Evolutionary conservation across 2,797 vertebrate species (phyloP).

Genomic region (Ispidina picta): DNA sequence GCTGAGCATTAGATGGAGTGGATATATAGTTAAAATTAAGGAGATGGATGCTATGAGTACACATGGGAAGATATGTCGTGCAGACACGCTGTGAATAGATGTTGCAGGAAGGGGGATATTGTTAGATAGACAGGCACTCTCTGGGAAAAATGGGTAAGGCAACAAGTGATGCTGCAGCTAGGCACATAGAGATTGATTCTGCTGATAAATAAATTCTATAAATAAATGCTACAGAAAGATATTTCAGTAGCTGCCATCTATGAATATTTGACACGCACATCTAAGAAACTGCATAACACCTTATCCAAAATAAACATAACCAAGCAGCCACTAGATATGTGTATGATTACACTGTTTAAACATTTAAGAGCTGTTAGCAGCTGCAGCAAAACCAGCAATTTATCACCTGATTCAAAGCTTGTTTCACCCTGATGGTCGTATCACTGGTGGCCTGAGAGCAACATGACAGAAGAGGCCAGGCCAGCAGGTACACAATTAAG

Average conservation of each 20-base stretch:
- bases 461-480: background rate
- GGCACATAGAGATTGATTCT: constrained; percentile 29
- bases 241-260: constrained; percentile 57
- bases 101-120: constrained; percentile 12
- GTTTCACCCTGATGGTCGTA: background rate
- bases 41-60: constrained; percentile 40
- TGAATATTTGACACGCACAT: constrained; percentile 63
- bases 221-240: constrained; percentile 67
- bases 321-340: constrained; percentile 21
- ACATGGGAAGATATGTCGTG: constrained; percentile 25
- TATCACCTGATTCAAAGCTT: constrained; percentile 19
- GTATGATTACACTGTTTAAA: constrained; percentile 53
- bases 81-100: constrained; percentile 31
- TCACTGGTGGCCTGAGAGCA: background rate
- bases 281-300: constrained; percentile 46
- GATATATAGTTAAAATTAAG: constrained; percentile 58
- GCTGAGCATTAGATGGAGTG: background rate
- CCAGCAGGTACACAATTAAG: constrained; percentile 6
- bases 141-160: constrained; percentile 38
- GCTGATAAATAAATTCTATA: constrained; percentile 65
- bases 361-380: constrained; percentile 55
- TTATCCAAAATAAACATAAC: constrained; percentile 54
- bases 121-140: constrained; percentile 11
- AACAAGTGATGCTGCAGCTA: constrained; percentile 9
- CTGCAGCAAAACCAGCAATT: constrained; percentile 26